Evolutionary conservation across 1,140 invertebrate genomes (phyloP).

Genomic region (Nephila pilipes): DNA sequence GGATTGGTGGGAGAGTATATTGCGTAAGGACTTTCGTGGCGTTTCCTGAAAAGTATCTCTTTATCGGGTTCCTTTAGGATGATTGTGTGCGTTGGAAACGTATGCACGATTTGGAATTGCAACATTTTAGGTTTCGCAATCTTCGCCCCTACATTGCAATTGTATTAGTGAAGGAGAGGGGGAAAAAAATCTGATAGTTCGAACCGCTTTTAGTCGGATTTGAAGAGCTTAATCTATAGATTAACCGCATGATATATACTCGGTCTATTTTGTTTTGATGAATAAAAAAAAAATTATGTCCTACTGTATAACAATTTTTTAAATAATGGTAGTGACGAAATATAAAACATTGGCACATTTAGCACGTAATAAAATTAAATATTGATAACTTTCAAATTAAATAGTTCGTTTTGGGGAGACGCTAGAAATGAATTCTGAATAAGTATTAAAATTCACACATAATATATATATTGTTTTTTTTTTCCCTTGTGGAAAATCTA

Average conservation of each 20-base stretch:
- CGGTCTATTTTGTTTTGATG: background rate
- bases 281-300: no score
- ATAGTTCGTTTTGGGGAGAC: no score
- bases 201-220: background rate
- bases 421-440: no score
- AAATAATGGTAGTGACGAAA: no score
- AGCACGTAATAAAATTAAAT: no score
- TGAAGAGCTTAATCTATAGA: conserved; percentile 30
- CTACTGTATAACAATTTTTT: no score
- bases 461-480: no score
- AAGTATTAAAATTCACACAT: no score
- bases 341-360: no score
- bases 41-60: conserved; percentile 70
- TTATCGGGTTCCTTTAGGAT: conserved; percentile 34
- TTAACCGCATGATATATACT: background rate
- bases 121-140: conserved; percentile 65
- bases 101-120: conserved; percentile 53
- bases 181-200: conserved; percentile 36
- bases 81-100: conserved; percentile 30
- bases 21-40: conserved; percentile 50
- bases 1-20: background rate
- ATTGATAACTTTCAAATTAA: no score
- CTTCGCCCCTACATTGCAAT: background rate
- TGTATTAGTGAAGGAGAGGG: background rate
- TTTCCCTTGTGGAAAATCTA: no score